Evolutionary conservation across 2,797 vertebrate genomes (phyloP).

Genomic region (Distichodus sexfasciatus): DNA sequence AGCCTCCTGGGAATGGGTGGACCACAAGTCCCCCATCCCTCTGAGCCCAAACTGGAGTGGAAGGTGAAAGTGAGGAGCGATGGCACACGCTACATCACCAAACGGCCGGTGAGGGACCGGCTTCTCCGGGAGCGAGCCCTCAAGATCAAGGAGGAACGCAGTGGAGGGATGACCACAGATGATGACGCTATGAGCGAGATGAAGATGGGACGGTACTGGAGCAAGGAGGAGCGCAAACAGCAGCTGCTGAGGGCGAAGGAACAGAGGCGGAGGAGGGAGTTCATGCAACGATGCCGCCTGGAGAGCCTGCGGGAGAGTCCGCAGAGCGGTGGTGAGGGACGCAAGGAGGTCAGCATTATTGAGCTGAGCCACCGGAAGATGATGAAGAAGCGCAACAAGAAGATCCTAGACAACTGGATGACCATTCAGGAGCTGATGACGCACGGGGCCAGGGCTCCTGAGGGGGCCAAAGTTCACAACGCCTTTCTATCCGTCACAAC

Average conservation of each 20-base stretch:
- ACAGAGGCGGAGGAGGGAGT: constrained; percentile 87
- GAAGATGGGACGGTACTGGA: constrained; percentile 98
- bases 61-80: constrained; percentile 96
- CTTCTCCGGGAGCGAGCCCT: constrained; percentile 92
- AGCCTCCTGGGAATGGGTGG: constrained; percentile 87
- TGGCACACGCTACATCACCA: constrained; percentile 93
- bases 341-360: constrained; percentile 90
- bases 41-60: constrained; percentile 93
- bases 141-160: constrained; percentile 95
- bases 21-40: constrained; percentile 71
- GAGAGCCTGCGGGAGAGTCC: constrained; percentile 91
- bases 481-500: constrained; percentile 98
- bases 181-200: constrained; percentile 95
- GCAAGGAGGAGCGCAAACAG: constrained; percentile 94
- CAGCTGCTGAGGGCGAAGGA: constrained; percentile 92
- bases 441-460: constrained; percentile 91
- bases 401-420: constrained; percentile 99
- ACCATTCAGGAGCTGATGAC: constrained; percentile 99
- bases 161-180: constrained; percentile 91
- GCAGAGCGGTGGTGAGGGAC: constrained; percentile 85
- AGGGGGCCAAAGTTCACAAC: constrained; percentile 88
- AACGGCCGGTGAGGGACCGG: constrained; percentile 92
- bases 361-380: constrained; percentile 99
- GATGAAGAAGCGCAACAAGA: constrained; percentile 98
- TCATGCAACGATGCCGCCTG: constrained; percentile 93